Base-by-base conservation (phyloP, 2,113 vertebrate genomes). In the Microcebus lehilahytsara region DNA sequence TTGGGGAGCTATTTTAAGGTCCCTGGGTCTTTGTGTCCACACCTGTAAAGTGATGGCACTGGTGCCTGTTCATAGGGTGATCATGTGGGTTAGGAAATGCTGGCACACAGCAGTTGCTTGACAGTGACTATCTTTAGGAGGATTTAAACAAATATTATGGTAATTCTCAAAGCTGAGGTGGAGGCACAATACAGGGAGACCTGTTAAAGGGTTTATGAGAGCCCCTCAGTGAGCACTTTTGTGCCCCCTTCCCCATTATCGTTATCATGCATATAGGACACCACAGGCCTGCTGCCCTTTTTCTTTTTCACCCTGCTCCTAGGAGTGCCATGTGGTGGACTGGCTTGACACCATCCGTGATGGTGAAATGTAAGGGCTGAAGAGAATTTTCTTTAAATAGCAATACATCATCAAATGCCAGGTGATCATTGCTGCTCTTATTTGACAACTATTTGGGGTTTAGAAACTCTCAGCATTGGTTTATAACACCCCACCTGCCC, bases 391-490 rank as follows among this genome's bases (percentile, higher is more conserved):
- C 91, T 94, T 94, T 88, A 42, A 93, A 75, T 89, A 74, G 40
- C 1, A 74, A 74, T 58, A 22, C 14, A 74, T 49, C 69, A 67
- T 85, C 17, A 40, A 77, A 91, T 91, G 67, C 64, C 77, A 96
- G 75, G 64, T 60, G 32, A 89, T 71, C 96, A 89, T 66, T 95
- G 89, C 71, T 42, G 56, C 95, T 91, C 22, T 93, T 79, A 32
- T 92, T 96, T 92, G 84, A 98, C 96, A 95, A 85, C 12, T 96
- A 27, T 85, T 94, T 94, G 66, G 86, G 72, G 96, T 97, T 98
- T 49, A 6, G 46, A 98, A 94, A 98, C 79, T 85, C 69, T 37
- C 96, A 37, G 2, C 78, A 85, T 46, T 60, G 42, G 40, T 20
- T 42, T 92, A 58, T 6, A 92, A 85, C 40, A 93, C n/a, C 49